Percentiles rank a stretch among this genome's conserved stretches.
Evolutionary conservation across 2,113 vertebrate species (phyloP).

Genomic region (Cairina moschata): DNA sequence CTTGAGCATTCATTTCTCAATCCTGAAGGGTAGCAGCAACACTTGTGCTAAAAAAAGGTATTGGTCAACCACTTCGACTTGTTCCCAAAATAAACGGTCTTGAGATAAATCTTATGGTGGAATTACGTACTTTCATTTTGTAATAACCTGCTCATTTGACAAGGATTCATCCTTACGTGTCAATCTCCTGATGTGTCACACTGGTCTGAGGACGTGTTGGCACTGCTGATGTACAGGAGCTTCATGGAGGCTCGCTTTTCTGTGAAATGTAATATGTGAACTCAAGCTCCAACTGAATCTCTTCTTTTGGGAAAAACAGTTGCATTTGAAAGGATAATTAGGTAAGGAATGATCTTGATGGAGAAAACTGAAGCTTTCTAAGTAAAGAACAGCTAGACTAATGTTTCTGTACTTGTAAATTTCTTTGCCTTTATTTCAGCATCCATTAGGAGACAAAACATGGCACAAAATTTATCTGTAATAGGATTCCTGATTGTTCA

Average conservation of each 20-base stretch:
- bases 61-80: not conserved
- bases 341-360: not conserved
- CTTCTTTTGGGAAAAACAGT: not conserved
- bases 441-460: conserved; percentile 4
- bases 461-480: not conserved
- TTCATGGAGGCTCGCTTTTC: not conserved
- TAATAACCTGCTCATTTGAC: conserved; percentile 24
- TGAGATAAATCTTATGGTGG: not conserved
- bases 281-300: not conserved
- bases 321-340: not conserved
- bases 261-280: not conserved
- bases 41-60: not conserved
- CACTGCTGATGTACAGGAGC: not conserved
- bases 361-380: not conserved
- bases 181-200: not conserved
- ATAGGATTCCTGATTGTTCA: conserved; percentile 2
- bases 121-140: not conserved
- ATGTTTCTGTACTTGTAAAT: not conserved
- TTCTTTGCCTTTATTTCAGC: not conserved
- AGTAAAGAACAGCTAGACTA: not conserved
- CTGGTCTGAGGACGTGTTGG: not conserved
- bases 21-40: not conserved
- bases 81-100: not conserved
- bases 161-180: not conserved
- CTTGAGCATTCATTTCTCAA: not conserved